Evolutionary conservation across 1,140 invertebrate species (phyloP).

Genomic region (Penaeus vannamei): DNA sequence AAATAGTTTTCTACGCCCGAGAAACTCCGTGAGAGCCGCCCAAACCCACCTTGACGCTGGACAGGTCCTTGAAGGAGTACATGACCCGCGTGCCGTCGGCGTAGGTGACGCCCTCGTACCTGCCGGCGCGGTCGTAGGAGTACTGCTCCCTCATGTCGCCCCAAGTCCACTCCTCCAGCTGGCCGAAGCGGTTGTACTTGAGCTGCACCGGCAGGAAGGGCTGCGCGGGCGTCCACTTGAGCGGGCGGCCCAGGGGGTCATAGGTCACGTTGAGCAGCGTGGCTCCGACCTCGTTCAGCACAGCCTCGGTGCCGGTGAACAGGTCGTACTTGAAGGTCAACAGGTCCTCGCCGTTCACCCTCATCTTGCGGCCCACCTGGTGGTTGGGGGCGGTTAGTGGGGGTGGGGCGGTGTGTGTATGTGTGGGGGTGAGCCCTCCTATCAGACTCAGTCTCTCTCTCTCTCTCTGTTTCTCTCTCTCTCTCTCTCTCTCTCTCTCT

Average conservation of each 20-base stretch:
- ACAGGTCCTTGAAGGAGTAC: conserved; percentile 90
- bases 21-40: no score
- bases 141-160: conserved; percentile 91
- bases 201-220: conserved; percentile 79
- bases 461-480: neutral
- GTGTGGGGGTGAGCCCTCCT: no score
- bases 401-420: neutral
- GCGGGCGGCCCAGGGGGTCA: conserved; percentile 89
- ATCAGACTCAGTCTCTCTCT: neutral
- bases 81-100: conserved; percentile 83
- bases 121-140: conserved; percentile 87
- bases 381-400: conserved; percentile 70
- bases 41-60: conserved; percentile 80
- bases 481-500: no score
- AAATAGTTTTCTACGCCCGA: neutral
- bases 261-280: conserved; percentile 93
- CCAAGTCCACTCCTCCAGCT: conserved; percentile 92
- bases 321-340: conserved; percentile 93
- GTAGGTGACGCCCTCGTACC: conserved; percentile 89
- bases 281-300: conserved; percentile 87
- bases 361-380: conserved; percentile 86
- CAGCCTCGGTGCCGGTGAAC: conserved; percentile 88
- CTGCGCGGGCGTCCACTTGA: conserved; percentile 87
- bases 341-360: conserved; percentile 92
- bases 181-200: conserved; percentile 92